Evolutionary conservation across 2,113 vertebrate genomes (phyloP).

Genomic region (Hippolais icterina): DNA sequence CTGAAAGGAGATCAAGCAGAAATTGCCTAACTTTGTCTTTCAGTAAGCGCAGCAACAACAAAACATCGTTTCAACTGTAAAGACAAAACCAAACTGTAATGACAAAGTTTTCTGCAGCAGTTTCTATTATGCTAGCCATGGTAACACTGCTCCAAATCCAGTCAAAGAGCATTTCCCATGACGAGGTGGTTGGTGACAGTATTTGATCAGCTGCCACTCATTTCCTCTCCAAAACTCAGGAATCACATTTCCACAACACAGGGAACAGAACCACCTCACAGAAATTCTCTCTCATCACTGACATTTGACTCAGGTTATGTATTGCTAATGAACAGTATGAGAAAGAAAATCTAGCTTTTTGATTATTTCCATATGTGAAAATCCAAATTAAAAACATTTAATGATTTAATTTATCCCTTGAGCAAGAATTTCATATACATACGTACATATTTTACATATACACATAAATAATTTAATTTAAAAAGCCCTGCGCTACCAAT

Average conservation of each 20-base stretch:
- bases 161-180: neutral
- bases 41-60: rapidly evolving
- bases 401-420: neutral
- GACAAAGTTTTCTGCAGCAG: neutral
- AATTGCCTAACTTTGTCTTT: neutral
- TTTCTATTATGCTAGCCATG: neutral
- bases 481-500: neutral
- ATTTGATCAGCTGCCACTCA: conserved; percentile 33
- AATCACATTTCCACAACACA: neutral
- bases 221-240: neutral
- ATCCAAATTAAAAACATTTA: neutral
- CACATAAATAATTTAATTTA: neutral
- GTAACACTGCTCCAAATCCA: neutral
- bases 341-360: neutral
- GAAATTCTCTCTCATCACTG: neutral
- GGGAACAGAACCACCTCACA: neutral
- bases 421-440: neutral
- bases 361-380: neutral
- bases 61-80: neutral
- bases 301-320: neutral
- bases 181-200: neutral
- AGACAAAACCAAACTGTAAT: neutral
- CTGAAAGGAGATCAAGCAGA: neutral
- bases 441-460: neutral
- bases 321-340: neutral